Evolutionary conservation across 2,888 invertebrate species (phyloP), one percentile per base, ranked within the genome.

Genomic region (Drosophila meridiana): DNA sequence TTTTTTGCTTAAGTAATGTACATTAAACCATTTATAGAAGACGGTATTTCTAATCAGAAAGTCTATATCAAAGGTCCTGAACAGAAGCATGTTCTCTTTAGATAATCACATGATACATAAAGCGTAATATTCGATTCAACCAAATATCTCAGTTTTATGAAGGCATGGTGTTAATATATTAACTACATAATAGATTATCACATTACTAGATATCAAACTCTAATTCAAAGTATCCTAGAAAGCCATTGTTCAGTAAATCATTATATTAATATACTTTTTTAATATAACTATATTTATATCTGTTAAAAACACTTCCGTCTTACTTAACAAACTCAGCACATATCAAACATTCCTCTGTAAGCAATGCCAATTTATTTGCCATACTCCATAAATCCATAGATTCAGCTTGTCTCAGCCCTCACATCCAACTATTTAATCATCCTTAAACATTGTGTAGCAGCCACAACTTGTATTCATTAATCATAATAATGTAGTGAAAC

Each of bases 401-500:
- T 9, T 30, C 9, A 14, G 47, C 30, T 14, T 48, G 32, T n/a
- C 50, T 3, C 5, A 9, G 34, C 34, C 13, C 6, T 13, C 52
- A 34, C 34, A 20, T 20, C 4, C 11, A 1, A n/a, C 8, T 32
- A n/a, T 20, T 53, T 36, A 53, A 26, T 28, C 53, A 26, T 28
- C 8, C 4, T 38, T n/a, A 55, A 8, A 28, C 14, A 14, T 14
- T 8, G 0, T 26, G 14, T n/a, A 32, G 36, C 36, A 14, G 3
- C 36, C 7, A 8, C 11, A 26, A 14, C 26, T 13, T 4, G 7
- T 9, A 14, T 30, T 42, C 56, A 56, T 56, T 56, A 38, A 56
- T 56, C 30, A 42, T 30, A 9, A 56, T 40, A 11, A 42, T 42
- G 56, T n/a, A 11, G 56, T 4, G 56, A 34, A 52, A 34, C 32